Evolutionary conservation across 1,140 invertebrate species (phyloP).

Genomic region (Drosophila eugracilis): DNA sequence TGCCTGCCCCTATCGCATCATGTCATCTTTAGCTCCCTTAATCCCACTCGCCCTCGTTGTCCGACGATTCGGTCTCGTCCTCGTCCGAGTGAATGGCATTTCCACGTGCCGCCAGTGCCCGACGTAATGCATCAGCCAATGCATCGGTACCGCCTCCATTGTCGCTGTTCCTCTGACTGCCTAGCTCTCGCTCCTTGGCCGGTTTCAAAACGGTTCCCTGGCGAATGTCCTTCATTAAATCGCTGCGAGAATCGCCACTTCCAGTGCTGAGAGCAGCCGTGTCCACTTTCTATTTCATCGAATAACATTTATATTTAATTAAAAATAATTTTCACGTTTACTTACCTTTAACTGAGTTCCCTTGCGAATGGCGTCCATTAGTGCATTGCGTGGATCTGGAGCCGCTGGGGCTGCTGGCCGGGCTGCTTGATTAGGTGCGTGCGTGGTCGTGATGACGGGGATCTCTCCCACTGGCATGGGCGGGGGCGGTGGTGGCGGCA

Average conservation of each 20-base stretch:
- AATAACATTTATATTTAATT: background rate
- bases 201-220: constrained; percentile 91
- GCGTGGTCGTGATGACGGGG: constrained; percentile 73
- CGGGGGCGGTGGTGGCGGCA: constrained; percentile 76
- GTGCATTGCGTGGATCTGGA: constrained; percentile 87
- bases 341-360: constrained; percentile 88
- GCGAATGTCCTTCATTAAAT: constrained; percentile 92
- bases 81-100: constrained; percentile 80
- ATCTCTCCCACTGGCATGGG: constrained; percentile 75
- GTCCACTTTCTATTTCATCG: constrained; percentile 87
- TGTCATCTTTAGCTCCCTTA: constrained; percentile 31
- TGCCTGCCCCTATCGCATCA: constrained; percentile 40
- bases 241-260: constrained; percentile 87
- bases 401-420: constrained; percentile 52
- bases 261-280: constrained; percentile 82
- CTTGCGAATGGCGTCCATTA: constrained; percentile 92
- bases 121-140: constrained; percentile 77
- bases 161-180: constrained; percentile 66
- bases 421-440: constrained; percentile 53
- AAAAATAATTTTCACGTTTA: background rate
- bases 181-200: constrained; percentile 79
- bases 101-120: constrained; percentile 69
- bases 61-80: constrained; percentile 72
- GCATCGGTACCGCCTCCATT: constrained; percentile 70
- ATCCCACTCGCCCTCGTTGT: constrained; percentile 83